Conservation (phyloP, 1,140 invertebrate species). For the Cephus cinctus region DNA sequence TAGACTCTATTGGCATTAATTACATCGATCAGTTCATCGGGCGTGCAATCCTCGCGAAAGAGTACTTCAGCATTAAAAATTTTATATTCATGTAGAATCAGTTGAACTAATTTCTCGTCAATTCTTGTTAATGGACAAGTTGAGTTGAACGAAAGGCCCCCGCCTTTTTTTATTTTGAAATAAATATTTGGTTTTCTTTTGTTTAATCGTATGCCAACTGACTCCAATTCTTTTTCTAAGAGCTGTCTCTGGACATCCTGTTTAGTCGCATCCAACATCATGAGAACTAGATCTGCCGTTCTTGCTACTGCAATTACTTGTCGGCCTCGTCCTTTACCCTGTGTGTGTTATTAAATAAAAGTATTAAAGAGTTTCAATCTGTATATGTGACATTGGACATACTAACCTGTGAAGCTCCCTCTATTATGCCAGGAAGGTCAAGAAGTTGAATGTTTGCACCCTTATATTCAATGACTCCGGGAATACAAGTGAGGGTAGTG, state of each 20-base stretch:
- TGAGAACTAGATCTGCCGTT: constrained; percentile 95
- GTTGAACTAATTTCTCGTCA: constrained; percentile 97
- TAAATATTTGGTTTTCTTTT: constrained; percentile 96
- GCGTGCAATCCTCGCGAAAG: constrained; percentile 92
- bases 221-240: constrained; percentile 91
- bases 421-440: constrained; percentile 96
- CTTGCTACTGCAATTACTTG: constrained; percentile 95
- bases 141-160: constrained; percentile 98
- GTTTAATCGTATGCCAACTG: constrained; percentile 94
- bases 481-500: constrained; percentile 98
- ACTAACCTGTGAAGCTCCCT: constrained; percentile 91
- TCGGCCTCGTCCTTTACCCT: constrained; percentile 53
- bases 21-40: constrained; percentile 99
- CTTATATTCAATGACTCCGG: constrained; percentile 97
- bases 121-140: constrained; percentile 91
- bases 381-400: too few species aligned
- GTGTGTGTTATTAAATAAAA: constrained; percentile 12
- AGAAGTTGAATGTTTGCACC: constrained; percentile 98
- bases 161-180: constrained; percentile 98
- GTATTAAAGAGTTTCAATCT: constrained; percentile 10
- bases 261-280: constrained; percentile 98
- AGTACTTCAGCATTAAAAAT: constrained; percentile 98
- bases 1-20: constrained; percentile 97
- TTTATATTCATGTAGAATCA: constrained; percentile 99
- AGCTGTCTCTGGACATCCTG: constrained; percentile 90